These are phyloP conservation scores for Eilema depressum DNA, from an alignment of 2,888 invertebrate species.

Conservation along the genomic window DNA sequence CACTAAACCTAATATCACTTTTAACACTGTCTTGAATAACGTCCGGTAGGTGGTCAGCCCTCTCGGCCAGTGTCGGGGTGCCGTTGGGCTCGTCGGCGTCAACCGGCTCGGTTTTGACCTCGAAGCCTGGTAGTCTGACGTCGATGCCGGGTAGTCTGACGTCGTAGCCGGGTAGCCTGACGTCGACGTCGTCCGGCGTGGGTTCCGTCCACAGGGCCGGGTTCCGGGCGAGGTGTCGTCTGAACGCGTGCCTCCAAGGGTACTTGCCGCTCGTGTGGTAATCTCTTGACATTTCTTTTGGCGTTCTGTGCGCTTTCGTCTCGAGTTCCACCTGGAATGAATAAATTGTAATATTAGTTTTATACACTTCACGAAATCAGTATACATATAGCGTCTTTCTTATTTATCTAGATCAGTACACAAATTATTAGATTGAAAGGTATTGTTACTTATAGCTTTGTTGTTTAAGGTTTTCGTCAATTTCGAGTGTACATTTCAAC, in stretches of 20 bases:
- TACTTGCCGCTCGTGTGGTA: conserved; percentile 78
- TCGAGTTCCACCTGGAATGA: conserved; percentile 72
- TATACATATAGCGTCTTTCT: too few relatives aligned
- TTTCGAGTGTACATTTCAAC: too few relatives aligned
- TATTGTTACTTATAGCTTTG: too few relatives aligned
- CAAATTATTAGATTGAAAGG: too few relatives aligned
- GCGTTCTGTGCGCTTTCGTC: conserved; percentile 74
- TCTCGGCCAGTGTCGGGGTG: conserved; percentile 33
- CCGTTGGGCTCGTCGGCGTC: conserved; percentile 29
- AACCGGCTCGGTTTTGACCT: conserved; percentile 47
- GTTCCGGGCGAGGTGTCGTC: conserved; percentile 69
- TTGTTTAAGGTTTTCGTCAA: too few relatives aligned
- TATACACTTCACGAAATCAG: neutral
- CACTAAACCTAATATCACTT: conserved; percentile 76
- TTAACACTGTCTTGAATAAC: conserved; percentile 63
- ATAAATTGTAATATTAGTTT: neutral
- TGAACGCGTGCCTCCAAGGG: conserved; percentile 79
- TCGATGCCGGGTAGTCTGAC: conserved; percentile 38
- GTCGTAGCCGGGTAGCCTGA: conserved; percentile 38
- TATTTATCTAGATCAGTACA: too few relatives aligned
- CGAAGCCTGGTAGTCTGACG: conserved; percentile 30
- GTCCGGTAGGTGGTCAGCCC: conserved; percentile 43
- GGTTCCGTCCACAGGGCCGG: conserved; percentile 68
- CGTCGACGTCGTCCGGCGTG: conserved; percentile 23
- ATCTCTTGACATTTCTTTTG: conserved; percentile 75